Evolutionary conservation across 2,797 vertebrate species (phyloP), one percentile per base, ranked within the genome.

Genomic region (Hypotaenidia okinawae): DNA sequence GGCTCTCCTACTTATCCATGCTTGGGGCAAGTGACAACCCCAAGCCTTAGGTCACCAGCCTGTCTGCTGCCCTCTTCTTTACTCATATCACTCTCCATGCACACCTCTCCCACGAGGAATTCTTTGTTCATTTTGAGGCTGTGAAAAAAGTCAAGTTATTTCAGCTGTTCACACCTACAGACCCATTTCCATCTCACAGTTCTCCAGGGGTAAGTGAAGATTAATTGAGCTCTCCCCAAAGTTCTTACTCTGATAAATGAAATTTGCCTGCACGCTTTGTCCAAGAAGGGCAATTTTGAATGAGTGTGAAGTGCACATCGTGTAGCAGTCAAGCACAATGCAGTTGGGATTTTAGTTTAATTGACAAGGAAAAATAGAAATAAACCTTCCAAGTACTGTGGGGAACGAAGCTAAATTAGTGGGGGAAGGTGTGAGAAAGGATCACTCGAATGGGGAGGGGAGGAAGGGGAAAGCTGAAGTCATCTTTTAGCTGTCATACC

Each of bases 151-250:
- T 8, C 30, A 3, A 76, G 73, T 82, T 64, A 70, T 89, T 94
- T 79, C 86, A 94, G 83, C 80, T 93, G 68, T 66, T 94, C 88
- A 43, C 85, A 89, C 92, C 83, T 96, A 47, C 57, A 74, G 41
- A 32, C 39, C 58, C 10, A 1, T 81, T 95, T 84, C 67, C 74
- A 91, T 41, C 64, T 88, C 28, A 5, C 62, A 69, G 77, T 32
- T 72, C 95, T 94, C 91, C 39, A 73, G 91, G 55, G 94, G 90
- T 35, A 49, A 87, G 64, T 16, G 17, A 80, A 93, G 88, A 94
- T 94, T 91, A 96, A 95, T 91, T 89, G 84, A 35, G 10, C 57
- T 92, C 64, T 93, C 88, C 80, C 52, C 37, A 6, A 82, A 58
- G 76, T 18, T 66, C 69, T 93, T 73, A 23, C 49, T 84, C 62